Evolutionary conservation across 1,140 invertebrate genomes (phyloP).

Genomic region (Drosophila nikananu): DNA sequence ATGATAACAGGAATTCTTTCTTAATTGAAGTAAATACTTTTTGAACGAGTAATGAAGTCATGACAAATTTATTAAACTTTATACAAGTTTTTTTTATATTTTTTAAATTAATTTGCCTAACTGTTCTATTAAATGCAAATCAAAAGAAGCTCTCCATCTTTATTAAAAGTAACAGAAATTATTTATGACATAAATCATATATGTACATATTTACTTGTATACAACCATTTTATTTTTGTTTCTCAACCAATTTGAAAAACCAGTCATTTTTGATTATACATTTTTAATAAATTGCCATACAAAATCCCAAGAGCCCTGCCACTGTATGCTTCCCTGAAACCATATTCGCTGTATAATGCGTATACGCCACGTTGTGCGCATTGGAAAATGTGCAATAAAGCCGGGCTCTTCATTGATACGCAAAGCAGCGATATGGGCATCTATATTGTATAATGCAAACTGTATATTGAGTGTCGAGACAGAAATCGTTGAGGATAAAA

Average conservation of each 20-base stretch:
- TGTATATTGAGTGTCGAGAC: constrained; percentile 45
- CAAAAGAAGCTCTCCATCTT: neutral
- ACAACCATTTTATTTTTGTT: neutral
- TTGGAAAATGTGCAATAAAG: constrained; percentile 75
- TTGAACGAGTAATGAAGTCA: neutral
- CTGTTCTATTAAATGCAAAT: neutral
- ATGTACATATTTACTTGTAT: no score
- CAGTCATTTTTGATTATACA: neutral
- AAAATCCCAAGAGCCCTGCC: constrained; percentile 8
- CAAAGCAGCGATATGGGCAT: constrained; percentile 67
- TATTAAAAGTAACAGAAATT: neutral
- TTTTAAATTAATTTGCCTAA: neutral
- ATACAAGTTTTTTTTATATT: neutral
- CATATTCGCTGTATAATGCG: constrained; percentile 38
- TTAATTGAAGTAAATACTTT: constrained; percentile 4
- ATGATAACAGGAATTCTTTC: no score
- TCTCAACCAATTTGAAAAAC: neutral
- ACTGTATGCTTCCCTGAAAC: constrained; percentile 16
- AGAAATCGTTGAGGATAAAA: constrained; percentile 14
- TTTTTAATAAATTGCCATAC: constrained; percentile 12
- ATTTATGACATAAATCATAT: neutral
- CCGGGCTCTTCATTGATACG: constrained; percentile 75
- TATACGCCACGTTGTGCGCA: constrained; percentile 53
- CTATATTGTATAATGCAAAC: constrained; percentile 56
- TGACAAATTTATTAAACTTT: neutral